These are phyloP conservation scores for Leptonema lineaticorne DNA, from an alignment of 1,140 invertebrate species.

Conservation along the genomic window DNA sequence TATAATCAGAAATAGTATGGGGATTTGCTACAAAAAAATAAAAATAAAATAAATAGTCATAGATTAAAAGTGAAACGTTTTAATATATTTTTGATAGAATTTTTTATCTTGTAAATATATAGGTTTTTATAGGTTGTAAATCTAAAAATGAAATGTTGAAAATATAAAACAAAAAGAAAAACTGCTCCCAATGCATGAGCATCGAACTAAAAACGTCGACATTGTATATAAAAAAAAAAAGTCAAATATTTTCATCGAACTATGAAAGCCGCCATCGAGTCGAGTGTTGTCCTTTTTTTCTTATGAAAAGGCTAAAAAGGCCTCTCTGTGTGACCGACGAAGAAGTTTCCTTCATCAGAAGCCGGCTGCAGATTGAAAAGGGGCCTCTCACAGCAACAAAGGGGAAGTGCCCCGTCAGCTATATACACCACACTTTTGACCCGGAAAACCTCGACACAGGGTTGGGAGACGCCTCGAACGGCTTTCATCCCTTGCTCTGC, in stretches of 20 bases:
- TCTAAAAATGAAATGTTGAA: no score
- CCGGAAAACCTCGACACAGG: conserved; percentile 11
- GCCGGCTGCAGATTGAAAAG: conserved; percentile 18
- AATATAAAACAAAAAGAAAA: no score
- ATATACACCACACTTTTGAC: neutral
- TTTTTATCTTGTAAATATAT: no score
- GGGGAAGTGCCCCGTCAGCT: conserved; percentile 14
- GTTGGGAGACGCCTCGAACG: neutral
- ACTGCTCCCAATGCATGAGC: no score
- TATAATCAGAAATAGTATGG: no score
- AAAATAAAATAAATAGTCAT: no score
- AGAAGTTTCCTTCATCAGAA: conserved; percentile 18
- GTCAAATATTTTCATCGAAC: conserved; percentile 9
- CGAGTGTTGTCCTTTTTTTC: conserved; percentile 18
- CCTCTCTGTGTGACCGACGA: conserved; percentile 2
- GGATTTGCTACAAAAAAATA: no score
- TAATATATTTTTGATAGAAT: no score
- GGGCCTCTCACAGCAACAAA: conserved; percentile 5
- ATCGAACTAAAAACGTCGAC: no score
- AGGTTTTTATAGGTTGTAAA: no score
- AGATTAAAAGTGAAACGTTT: no score
- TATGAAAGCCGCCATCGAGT: neutral
- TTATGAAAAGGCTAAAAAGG: conserved; percentile 26
- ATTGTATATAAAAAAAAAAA: no score
- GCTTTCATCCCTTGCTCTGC: neutral